Percentiles rank a stretch among this genome's conserved stretches.
Conservation (phyloP, 2,888 invertebrate species). For the Eurytoma californica region DNA sequence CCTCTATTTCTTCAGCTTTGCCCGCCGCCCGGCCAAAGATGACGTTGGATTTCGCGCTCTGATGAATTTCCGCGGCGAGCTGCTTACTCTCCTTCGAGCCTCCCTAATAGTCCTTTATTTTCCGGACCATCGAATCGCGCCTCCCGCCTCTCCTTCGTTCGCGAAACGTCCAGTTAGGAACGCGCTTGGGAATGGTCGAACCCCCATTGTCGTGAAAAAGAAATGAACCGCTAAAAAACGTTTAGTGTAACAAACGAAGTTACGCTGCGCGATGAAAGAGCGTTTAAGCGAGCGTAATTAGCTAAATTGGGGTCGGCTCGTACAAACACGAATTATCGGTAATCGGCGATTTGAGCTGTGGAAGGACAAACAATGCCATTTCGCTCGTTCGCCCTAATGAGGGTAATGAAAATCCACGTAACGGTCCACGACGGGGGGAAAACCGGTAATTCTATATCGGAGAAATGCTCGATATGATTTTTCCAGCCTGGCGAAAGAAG, state of each 20-base stretch:
- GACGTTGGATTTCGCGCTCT: conserved; percentile 17
- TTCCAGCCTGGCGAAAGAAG: background rate
- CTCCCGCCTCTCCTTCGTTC: no score
- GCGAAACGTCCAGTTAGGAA: no score
- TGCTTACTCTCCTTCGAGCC: background rate
- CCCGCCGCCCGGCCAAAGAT: background rate
- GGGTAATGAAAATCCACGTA: conserved; percentile 21
- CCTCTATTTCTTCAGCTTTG: conserved; percentile 12
- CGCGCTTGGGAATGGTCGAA: no score
- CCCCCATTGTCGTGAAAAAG: no score
- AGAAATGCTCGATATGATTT: conserved; percentile 7
- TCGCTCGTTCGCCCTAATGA: background rate
- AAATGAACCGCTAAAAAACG: no score
- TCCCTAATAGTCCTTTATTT: background rate
- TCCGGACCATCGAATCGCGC: no score
- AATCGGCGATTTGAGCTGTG: conserved; percentile 14
- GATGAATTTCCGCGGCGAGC: background rate
- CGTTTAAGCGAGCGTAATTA: no score
- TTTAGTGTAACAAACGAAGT: no score
- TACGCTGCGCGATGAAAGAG: no score
- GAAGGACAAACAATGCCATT: background rate
- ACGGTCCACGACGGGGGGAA: background rate
- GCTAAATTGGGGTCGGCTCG: no score
- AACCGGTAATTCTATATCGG: conserved; percentile 21
- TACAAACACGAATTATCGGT: background rate